Conservation (phyloP, 2,888 invertebrate genomes). For the Hyles lineata region DNA sequence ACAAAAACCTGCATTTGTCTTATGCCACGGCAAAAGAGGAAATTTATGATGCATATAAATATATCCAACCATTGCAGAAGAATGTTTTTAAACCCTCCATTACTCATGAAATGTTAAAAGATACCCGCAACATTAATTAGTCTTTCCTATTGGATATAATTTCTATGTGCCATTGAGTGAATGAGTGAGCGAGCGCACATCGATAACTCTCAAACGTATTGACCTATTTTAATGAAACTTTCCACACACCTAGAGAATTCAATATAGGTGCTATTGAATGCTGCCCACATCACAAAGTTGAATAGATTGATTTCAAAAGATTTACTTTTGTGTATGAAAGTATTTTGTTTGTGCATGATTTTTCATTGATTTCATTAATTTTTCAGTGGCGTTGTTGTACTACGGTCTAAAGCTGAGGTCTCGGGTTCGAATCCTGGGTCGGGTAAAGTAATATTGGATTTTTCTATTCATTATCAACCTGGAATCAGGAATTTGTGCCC, state of each 20-base stretch:
- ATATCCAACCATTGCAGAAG: too few species aligned
- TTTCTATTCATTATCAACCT: too few species aligned
- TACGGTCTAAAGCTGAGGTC: too few species aligned
- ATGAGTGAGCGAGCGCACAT: conserved; percentile 9
- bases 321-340: background rate
- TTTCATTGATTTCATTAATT: background rate
- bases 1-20: too few species aligned
- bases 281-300: background rate
- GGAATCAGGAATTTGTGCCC: too few species aligned
- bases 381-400: too few species aligned
- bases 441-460: too few species aligned
- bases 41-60: too few species aligned
- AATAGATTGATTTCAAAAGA: conserved; percentile 6
- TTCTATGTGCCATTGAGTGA: conserved; percentile 3
- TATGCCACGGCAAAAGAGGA: too few species aligned
- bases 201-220: conserved; percentile 23
- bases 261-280: background rate
- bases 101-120: background rate
- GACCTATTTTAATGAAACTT: conserved; percentile 22
- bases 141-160: conserved; percentile 9
- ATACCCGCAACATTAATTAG: background rate
- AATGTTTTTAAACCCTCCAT: background rate
- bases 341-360: background rate
- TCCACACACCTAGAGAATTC: conserved; percentile 14
- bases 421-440: too few species aligned